These are phyloP conservation scores for Agonopterix subpropinquella DNA, from an alignment of 2,888 invertebrate genomes.

Conservation along the genomic window DNA sequence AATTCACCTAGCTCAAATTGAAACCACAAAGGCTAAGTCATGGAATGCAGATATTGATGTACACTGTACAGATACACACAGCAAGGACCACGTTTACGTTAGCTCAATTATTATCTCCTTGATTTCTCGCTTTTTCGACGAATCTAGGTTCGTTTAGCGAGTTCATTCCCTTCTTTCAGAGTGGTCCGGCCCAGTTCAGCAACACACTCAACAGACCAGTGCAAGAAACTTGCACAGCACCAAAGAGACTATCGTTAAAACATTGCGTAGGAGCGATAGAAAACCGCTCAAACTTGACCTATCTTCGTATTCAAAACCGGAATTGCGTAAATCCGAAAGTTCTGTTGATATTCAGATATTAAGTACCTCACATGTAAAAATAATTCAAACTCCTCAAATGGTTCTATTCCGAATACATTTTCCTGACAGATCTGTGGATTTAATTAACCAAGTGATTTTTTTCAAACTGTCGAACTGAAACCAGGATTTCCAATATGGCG, in stretches of 20 bases:
- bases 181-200: conserved; percentile 28
- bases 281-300: conserved; percentile 21
- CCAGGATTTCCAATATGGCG: too few species aligned
- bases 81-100: not conserved
- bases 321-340: conserved; percentile 9
- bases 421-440: too few species aligned
- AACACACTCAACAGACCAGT: conserved; percentile 23
- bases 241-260: conserved; percentile 19
- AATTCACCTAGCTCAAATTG: too few species aligned
- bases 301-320: conserved; percentile 21
- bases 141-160: conserved; percentile 49
- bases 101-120: not conserved
- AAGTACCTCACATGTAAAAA: too few species aligned
- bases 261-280: conserved; percentile 12
- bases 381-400: too few species aligned
- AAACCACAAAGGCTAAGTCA: too few species aligned
- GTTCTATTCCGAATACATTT: too few species aligned
- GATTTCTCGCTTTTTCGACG: conserved; percentile 20
- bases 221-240: conserved; percentile 25
- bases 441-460: too few species aligned
- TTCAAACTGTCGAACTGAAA: too few species aligned
- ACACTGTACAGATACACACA: not conserved
- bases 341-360: too few species aligned
- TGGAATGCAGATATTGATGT: too few species aligned
- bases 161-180: conserved; percentile 53